A percentile compares a stretch with the other conserved stretches of the same genome.
Evolutionary conservation across 2,113 vertebrate species (phyloP).

Genomic region (Gambusia affinis): DNA sequence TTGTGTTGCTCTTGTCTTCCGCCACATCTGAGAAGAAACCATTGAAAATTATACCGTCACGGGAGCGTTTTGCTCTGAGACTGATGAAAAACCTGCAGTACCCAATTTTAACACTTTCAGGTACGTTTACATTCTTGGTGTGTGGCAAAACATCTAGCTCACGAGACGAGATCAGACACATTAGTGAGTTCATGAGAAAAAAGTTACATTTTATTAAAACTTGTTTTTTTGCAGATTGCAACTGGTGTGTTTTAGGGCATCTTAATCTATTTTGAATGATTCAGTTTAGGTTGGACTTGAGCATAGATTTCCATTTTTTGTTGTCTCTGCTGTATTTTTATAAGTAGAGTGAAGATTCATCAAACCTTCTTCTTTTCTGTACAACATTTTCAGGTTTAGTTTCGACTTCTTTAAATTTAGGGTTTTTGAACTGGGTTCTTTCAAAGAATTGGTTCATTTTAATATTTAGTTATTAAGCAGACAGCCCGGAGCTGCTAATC

Average conservation of each 20-base stretch:
- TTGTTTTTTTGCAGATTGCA: too few relatives aligned
- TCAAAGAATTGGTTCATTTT: too few relatives aligned
- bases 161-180: neutral
- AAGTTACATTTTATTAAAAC: neutral
- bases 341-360: too few relatives aligned
- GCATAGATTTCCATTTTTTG: too few relatives aligned
- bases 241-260: too few relatives aligned
- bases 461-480: too few relatives aligned
- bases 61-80: conserved; percentile 53
- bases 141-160: neutral
- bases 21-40: conserved; percentile 45
- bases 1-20: conserved; percentile 53
- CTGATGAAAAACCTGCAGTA: conserved; percentile 44
- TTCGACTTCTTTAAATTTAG: too few relatives aligned
- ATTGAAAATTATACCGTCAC: conserved; percentile 56
- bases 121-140: neutral
- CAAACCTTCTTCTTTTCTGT: too few relatives aligned
- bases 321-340: too few relatives aligned
- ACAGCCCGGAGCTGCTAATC: too few relatives aligned
- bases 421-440: too few relatives aligned
- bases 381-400: too few relatives aligned
- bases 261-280: neutral
- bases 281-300: neutral
- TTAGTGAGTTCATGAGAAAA: neutral
- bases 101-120: conserved; percentile 30